Conservation (phyloP, 2,113 vertebrate species). For the Serinus canaria region DNA sequence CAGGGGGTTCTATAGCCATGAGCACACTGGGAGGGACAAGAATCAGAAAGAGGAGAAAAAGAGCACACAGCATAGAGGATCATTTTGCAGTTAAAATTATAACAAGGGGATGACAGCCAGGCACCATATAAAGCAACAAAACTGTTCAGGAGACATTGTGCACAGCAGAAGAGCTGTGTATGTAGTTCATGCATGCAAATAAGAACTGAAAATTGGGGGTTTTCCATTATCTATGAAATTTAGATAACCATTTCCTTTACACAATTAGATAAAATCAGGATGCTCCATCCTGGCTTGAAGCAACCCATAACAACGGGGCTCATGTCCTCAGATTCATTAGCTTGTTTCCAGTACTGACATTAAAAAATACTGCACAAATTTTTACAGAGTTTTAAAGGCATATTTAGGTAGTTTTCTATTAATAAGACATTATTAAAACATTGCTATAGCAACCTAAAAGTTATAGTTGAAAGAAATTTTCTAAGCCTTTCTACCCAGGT, state of each 20-base stretch:
- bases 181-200: neutral
- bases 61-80: neutral
- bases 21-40: neutral
- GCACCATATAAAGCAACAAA: neutral
- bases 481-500: neutral
- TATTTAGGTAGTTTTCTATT: conserved; percentile 36
- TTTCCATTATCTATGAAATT: neutral
- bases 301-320: neutral
- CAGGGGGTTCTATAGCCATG: neutral
- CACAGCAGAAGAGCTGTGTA: neutral
- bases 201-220: neutral
- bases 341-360: neutral
- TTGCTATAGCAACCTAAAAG: conserved; percentile 51
- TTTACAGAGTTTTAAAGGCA: conserved; percentile 1
- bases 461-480: neutral
- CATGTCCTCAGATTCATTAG: neutral
- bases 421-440: conserved; percentile 36
- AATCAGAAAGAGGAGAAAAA: neutral
- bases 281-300: neutral
- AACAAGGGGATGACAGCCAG: neutral
- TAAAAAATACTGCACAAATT: conserved; percentile 7
- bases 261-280: neutral
- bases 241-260: neutral
- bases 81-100: neutral
- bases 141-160: neutral